Conservation (phyloP, 2,797 vertebrate species). For the Microhierax caerulescens region DNA sequence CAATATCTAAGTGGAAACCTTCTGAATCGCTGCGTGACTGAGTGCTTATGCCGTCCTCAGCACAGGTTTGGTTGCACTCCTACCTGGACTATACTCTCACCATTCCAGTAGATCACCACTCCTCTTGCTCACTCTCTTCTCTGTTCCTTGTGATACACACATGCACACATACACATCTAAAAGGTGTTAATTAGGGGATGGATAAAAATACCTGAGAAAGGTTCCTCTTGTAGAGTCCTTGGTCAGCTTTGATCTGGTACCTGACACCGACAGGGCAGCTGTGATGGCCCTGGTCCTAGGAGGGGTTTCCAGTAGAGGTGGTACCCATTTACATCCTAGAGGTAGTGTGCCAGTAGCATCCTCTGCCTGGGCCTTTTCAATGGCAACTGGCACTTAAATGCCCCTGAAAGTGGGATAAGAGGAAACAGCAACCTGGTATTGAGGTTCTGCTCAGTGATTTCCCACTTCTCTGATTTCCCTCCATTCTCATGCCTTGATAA, state of each 20-base stretch:
- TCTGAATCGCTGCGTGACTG: neutral
- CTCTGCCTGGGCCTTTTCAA: neutral
- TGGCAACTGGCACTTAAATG: rapidly evolving
- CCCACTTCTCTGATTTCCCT: neutral
- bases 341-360: neutral
- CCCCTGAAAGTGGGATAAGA: neutral
- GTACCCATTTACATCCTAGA: neutral
- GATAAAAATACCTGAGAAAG: neutral
- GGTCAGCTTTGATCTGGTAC: neutral
- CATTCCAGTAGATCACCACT: neutral
- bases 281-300: neutral
- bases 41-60: neutral
- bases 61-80: neutral
- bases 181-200: neutral
- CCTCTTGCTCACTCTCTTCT: neutral
- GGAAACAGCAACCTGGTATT: neutral
- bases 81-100: neutral
- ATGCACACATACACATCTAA: too few species aligned
- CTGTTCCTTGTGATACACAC: neutral
- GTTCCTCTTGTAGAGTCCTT: neutral
- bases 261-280: neutral
- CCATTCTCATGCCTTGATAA: neutral
- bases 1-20: neutral
- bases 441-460: neutral
- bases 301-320: neutral